Evolutionary conservation across 92 coral and sea anemone species (phyloP).

Genomic region (Epizoanthus ramosus): DNA sequence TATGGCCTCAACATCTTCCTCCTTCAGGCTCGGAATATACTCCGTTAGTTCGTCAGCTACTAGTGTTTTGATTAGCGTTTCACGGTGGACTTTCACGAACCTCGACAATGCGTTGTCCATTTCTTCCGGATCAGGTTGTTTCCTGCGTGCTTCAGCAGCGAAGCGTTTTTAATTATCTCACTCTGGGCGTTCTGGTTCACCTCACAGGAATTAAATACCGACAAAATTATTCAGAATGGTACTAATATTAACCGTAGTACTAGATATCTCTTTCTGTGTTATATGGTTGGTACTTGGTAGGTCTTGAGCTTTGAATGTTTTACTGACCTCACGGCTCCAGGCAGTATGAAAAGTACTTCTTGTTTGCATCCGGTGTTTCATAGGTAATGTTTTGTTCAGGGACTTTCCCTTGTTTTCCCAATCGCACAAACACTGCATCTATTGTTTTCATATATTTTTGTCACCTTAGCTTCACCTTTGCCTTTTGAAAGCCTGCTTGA

Average conservation of each 20-base stretch:
- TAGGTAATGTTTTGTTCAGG: background rate
- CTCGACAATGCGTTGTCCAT: slow-evolving; percentile 9
- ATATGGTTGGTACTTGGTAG: too few relatives aligned
- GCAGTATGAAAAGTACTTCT: background rate
- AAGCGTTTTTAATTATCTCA: background rate
- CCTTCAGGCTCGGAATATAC: slow-evolving; percentile 26
- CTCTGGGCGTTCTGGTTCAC: too few relatives aligned
- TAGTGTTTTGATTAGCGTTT: slow-evolving; percentile 19
- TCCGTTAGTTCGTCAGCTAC: slow-evolving; percentile 22
- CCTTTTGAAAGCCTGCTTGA: too few relatives aligned
- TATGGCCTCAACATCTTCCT: slow-evolving; percentile 28
- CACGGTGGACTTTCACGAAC: slow-evolving; percentile 27
- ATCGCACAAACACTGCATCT: too few relatives aligned
- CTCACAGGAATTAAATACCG: too few relatives aligned
- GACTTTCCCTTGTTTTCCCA: background rate
- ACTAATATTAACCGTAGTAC: background rate
- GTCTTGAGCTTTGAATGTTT: too few relatives aligned
- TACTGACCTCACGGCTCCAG: too few relatives aligned
- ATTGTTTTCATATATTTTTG: too few relatives aligned
- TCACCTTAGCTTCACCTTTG: too few relatives aligned
- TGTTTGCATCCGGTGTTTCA: background rate
- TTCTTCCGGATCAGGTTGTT: too few relatives aligned
- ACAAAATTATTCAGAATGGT: background rate
- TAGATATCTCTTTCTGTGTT: background rate
- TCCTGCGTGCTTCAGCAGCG: background rate